Base-by-base conservation (phyloP, 2,113 vertebrate species). In the Neolamprologus fasciatus region DNA sequence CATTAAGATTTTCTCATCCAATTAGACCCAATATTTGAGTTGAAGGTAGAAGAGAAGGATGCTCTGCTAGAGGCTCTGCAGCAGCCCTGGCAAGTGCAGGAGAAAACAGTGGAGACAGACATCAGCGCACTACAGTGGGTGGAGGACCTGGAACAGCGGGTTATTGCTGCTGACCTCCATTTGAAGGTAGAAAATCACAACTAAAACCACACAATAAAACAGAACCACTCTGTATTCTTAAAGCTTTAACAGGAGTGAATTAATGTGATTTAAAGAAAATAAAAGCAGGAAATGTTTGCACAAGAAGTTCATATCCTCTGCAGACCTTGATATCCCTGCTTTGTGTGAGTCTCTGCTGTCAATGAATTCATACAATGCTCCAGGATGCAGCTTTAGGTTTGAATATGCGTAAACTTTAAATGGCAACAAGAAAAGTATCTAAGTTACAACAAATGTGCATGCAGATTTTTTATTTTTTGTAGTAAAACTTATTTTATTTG, bases 81-180 rank as follows among this genome's bases (percentile, higher is more conserved):
- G 93, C 90, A 96, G 53, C 96, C 88, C 26, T 99, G 98, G 98
- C 97, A 95, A 2, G 96, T 97, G 85, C 96, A 96, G 81, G 97
- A 98, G 47, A 96, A 95, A 86, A 94, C 97, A 21, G 96, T 97
- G 45, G 97, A 98, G 92, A 94, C 95, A 2, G 98, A 99, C 87
- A 87, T 98, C 7, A 93, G 92, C 1, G 91, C 97, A 23, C 97
- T 99, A 71, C 97, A 97, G 94, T 97, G 98, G 97, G 98, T 99
- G 87, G 98, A 99, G 94, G 97, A 98, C 87, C 94, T 99, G 86
- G 98, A 99, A 89, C 97, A 97, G 91, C 96, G 98, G 2, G 97
- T 99, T 14, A 89, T 98, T 16, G 94, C 96, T 33, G 97, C 98
- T 0, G 98, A 99, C 85, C 96, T 99, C 61, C 98, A 98, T 89